Conservation (phyloP, 2,888 invertebrate genomes). For the Scrobipalpa atriplicella region DNA sequence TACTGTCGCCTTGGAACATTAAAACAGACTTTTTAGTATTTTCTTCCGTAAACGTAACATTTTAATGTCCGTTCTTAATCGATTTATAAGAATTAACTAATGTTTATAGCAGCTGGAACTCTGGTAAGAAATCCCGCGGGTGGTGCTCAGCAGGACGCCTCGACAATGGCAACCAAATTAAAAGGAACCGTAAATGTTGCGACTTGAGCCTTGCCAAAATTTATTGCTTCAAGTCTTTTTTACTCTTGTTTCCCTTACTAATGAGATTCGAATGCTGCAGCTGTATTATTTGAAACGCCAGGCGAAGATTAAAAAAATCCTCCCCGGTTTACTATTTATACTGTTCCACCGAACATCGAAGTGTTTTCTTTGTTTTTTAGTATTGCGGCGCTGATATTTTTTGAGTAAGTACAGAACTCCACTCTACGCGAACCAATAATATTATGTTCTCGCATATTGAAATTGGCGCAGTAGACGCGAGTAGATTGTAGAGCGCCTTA, state of each 20-base stretch:
- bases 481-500: slow-evolving; percentile 67
- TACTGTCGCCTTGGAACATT: neutral
- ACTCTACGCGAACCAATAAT: slow-evolving; percentile 47
- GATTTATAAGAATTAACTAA: slow-evolving; percentile 76
- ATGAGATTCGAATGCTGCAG: slow-evolving; percentile 80
- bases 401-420: slow-evolving; percentile 28
- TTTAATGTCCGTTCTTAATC: slow-evolving; percentile 65
- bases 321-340: slow-evolving; percentile 49
- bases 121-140: slow-evolving; percentile 74
- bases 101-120: slow-evolving; percentile 78
- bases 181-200: slow-evolving; percentile 81
- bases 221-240: slow-evolving; percentile 76
- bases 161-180: slow-evolving; percentile 81
- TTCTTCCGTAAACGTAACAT: slow-evolving; percentile 1
- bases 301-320: slow-evolving; percentile 64
- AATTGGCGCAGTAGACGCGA: slow-evolving; percentile 62
- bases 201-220: slow-evolving; percentile 80
- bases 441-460: slow-evolving; percentile 63
- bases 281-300: slow-evolving; percentile 68
- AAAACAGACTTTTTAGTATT: neutral
- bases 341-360: slow-evolving; percentile 53
- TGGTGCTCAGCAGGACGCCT: slow-evolving; percentile 75
- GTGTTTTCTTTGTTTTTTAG: slow-evolving; percentile 47
- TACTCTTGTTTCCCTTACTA: slow-evolving; percentile 76
- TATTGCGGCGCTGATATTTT: slow-evolving; percentile 41